Base-by-base conservation (phyloP, 92 coral and sea anemone species). In the Umimayanthus kanabou region DNA sequence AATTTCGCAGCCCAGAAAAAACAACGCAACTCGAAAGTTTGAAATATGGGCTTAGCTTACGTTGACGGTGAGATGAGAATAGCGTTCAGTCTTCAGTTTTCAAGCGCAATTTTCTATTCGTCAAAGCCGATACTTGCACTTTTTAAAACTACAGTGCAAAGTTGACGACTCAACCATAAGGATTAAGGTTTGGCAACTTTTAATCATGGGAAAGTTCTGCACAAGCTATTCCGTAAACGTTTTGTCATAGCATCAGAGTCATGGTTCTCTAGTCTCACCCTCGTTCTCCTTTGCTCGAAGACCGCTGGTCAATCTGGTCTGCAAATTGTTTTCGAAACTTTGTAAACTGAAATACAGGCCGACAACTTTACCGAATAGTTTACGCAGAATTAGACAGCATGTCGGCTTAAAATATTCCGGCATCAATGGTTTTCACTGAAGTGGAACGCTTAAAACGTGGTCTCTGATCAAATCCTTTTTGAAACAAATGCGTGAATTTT, bases 361-460 rank as follows among this genome's bases (percentile, higher is more conserved):
- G 0, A 22, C 22, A 61, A 20, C 25, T 61, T 53, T 14, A 53
- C 58, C 26, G 7, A 20, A 61, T 25, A 18, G n/a, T 61, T 20
- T 23, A 26, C 69, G 23, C n/a, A 3, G 20, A 25, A 61, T 61
- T 61, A 61, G 66, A 1, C 9, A 20, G 37, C 37, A 33, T 33
- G 37, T 33, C 37, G 37, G 37, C 37, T 33, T 33, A 33, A 33
- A 33, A 29, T 29, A 13, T 50, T 50, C n/a, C 29, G 45, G 20
- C 39, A 6, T 77, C 64, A 45, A n/a, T 78, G 81, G 15, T 78
- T 49, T 78, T 39, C 84, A 80, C 25, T 80, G 84, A 33, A 80
- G 47, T 50, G 33, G 84, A 80, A 80, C 71, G 23, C 9, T 53
- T 30, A 80, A 25, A 57, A 30, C 15, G 39, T n/a, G 23, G 1